A percentile compares a stretch with the other conserved stretches of the same genome.
Evolutionary conservation across 2,888 invertebrate species (phyloP).

Genomic region (Yponomeuta evonymella): DNA sequence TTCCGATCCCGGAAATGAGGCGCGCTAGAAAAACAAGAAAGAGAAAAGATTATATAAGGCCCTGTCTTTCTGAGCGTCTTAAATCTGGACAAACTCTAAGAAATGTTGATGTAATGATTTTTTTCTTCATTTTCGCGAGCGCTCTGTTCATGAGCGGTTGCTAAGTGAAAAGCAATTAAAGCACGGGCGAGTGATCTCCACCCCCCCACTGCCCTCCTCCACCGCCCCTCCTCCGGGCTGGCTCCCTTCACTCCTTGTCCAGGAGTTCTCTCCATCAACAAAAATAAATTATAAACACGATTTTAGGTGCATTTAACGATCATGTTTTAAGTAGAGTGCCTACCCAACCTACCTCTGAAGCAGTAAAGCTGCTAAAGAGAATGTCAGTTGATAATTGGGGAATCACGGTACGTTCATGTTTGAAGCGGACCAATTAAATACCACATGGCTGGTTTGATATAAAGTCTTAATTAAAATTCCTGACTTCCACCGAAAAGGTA

Average conservation of each 20-base stretch:
- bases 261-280: slow-evolving; percentile 52
- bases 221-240: not conserved
- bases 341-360: not conserved
- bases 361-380: too few species aligned
- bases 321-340: slow-evolving; percentile 8
- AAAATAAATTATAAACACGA: slow-evolving; percentile 51
- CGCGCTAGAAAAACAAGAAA: slow-evolving; percentile 73
- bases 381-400: too few species aligned
- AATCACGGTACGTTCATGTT: too few species aligned
- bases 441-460: not conserved
- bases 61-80: slow-evolving; percentile 65
- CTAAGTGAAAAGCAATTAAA: slow-evolving; percentile 77
- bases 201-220: slow-evolving; percentile 35
- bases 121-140: slow-evolving; percentile 70
- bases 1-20: slow-evolving; percentile 65
- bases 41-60: slow-evolving; percentile 70
- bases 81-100: slow-evolving; percentile 74
- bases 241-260: not conserved
- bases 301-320: slow-evolving; percentile 34
- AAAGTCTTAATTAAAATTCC: slow-evolving; percentile 9
- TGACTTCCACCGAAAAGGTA: not conserved
- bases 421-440: too few species aligned
- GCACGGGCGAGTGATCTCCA: slow-evolving; percentile 75
- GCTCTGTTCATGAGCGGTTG: slow-evolving; percentile 74
- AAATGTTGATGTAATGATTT: slow-evolving; percentile 76